phyloP scores from a whole-genome alignment of 2,888 invertebrate genomes.

The Cheilosia scutellata region DNA sequence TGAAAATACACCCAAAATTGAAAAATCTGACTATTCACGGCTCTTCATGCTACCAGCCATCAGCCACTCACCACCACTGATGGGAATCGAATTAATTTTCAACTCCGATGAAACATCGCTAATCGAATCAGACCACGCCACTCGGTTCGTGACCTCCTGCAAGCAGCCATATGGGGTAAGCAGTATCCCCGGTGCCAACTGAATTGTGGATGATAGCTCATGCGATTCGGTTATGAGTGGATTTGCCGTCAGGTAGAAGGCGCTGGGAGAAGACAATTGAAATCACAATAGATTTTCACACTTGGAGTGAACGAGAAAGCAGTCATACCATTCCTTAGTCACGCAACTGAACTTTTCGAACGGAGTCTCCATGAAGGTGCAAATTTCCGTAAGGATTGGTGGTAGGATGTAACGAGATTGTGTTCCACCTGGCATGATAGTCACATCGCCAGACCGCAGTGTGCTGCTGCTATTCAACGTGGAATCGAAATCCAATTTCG shows the following conservation, averaged over 20 bases:
- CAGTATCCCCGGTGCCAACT: slow-evolving; percentile 82
- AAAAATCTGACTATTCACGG: slow-evolving; percentile 3
- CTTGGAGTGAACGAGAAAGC: not conserved
- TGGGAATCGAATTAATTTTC: slow-evolving; percentile 81
- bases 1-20: slow-evolving; percentile 76
- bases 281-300: slow-evolving; percentile 25
- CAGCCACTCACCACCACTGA: slow-evolving; percentile 81
- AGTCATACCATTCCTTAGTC: slow-evolving; percentile 80
- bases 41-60: not conserved
- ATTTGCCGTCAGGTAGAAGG: slow-evolving; percentile 81
- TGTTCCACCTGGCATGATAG: slow-evolving; percentile 48
- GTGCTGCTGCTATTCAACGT: slow-evolving; percentile 77
- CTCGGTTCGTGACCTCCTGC: slow-evolving; percentile 82
- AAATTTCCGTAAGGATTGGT: slow-evolving; percentile 79
- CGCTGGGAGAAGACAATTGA: slow-evolving; percentile 73
- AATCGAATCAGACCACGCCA: slow-evolving; percentile 82
- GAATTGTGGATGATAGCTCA: slow-evolving; percentile 81
- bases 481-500: slow-evolving; percentile 82
- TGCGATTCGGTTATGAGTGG: slow-evolving; percentile 81
- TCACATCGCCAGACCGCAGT: slow-evolving; percentile 71
- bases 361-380: slow-evolving; percentile 80
- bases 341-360: slow-evolving; percentile 80
- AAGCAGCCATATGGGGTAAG: slow-evolving; percentile 81
- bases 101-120: slow-evolving; percentile 80
- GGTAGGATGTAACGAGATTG: slow-evolving; percentile 77